These are phyloP conservation scores for Orientallactaga bullata DNA, from an alignment of 2,113 vertebrate genomes.

Conservation along the genomic window DNA sequence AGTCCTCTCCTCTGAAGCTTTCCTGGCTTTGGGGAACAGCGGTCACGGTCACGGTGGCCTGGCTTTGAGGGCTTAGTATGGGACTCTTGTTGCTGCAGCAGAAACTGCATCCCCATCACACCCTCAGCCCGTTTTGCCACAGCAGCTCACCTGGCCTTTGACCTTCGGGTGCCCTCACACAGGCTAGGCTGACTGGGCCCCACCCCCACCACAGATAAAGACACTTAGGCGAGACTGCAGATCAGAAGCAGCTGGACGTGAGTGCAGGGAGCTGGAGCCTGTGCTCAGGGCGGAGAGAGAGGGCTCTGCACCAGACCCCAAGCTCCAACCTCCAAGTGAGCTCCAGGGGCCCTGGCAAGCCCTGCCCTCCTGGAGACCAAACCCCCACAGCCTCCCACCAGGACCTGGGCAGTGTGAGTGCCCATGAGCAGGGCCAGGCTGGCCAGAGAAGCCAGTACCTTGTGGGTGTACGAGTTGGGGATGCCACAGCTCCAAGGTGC, in stretches of 20 bases:
- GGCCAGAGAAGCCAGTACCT: background rate
- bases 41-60: fast-evolving
- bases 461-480: background rate
- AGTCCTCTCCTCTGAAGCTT: background rate
- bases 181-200: too few species aligned
- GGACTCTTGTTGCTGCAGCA: fast-evolving
- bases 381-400: fast-evolving
- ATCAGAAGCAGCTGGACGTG: too few species aligned
- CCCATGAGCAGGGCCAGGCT: background rate
- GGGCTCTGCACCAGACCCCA: background rate
- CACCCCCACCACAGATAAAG: too few species aligned
- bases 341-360: fast-evolving
- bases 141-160: too few species aligned
- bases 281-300: fast-evolving
- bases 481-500: background rate
- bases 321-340: too few species aligned
- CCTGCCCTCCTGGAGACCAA: fast-evolving
- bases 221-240: too few species aligned
- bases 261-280: background rate
- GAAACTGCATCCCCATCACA: fast-evolving
- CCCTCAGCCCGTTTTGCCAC: too few species aligned
- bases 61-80: fast-evolving
- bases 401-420: too few species aligned
- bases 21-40: background rate
- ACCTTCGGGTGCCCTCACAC: too few species aligned